These are phyloP conservation scores for Bolborhynchus lineola DNA, from an alignment of 2,113 vertebrate species.

Conservation along the genomic window DNA sequence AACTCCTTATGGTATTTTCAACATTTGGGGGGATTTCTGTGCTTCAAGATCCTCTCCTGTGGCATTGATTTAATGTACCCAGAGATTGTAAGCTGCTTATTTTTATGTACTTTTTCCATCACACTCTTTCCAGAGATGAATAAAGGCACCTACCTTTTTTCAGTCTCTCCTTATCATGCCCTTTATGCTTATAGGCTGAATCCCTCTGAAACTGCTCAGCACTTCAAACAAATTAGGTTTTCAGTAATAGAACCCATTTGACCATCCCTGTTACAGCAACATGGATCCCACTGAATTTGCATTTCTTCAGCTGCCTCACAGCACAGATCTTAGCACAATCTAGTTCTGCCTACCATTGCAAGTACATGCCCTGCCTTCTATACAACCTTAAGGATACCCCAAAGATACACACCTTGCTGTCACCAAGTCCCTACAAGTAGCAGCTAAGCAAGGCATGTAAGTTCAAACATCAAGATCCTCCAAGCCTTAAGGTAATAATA, in stretches of 20 bases:
- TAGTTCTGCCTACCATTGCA: not conserved
- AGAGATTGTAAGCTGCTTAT: not conserved
- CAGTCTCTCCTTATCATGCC: not conserved
- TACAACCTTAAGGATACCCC: not conserved
- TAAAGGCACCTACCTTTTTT: not conserved
- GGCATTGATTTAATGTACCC: not conserved
- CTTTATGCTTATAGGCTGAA: not conserved
- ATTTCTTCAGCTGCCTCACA: not conserved
- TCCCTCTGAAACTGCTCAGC: not conserved
- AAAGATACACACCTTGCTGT: not conserved
- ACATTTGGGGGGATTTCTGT: not conserved
- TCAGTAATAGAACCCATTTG: not conserved
- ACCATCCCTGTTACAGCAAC: not conserved
- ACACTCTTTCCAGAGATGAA: not conserved
- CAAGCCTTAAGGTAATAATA: not conserved
- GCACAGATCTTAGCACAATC: not conserved
- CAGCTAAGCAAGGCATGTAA: not conserved
- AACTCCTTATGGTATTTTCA: not conserved
- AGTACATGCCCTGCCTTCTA: not conserved
- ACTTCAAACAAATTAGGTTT: not conserved
- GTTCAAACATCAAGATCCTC: not conserved
- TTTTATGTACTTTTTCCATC: not conserved
- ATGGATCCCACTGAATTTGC: not conserved
- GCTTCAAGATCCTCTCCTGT: not conserved
- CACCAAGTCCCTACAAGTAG: not conserved